Percentiles rank a stretch among this genome's conserved stretches.
phyloP scores from a whole-genome alignment of 2,113 vertebrate genomes.

The Thomomys bottae region DNA sequence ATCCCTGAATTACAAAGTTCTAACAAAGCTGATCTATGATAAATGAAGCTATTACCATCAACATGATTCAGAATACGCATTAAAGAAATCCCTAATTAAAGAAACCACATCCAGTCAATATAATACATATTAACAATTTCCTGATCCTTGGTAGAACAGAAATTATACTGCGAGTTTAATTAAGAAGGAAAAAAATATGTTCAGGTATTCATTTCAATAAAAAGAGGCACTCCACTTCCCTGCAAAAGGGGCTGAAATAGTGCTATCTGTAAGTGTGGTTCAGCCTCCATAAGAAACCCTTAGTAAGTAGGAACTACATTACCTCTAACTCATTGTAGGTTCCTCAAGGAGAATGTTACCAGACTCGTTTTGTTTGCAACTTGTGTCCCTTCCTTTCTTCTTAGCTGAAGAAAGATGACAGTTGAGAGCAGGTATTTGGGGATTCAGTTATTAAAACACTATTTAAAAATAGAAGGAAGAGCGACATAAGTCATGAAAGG shows the following conservation, averaged over 20 bases:
- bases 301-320: background rate
- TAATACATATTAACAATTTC: slow-evolving; percentile 72
- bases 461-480: slow-evolving; percentile 13
- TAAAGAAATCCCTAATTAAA: slow-evolving; percentile 8
- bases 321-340: background rate
- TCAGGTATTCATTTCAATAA: slow-evolving; percentile 73
- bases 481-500: background rate
- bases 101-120: slow-evolving; percentile 58
- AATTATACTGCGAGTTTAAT: slow-evolving; percentile 76
- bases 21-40: slow-evolving; percentile 48
- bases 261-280: background rate
- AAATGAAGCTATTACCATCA: slow-evolving; percentile 55
- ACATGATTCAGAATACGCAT: slow-evolving; percentile 52
- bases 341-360: background rate
- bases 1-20: slow-evolving; percentile 72
- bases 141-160: slow-evolving; percentile 57
- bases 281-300: background rate
- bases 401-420: slow-evolving; percentile 15
- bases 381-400: background rate
- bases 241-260: background rate
- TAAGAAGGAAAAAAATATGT: slow-evolving; percentile 71
- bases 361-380: background rate
- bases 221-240: slow-evolving; percentile 38
- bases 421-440: slow-evolving; percentile 11
- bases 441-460: slow-evolving; percentile 27